A percentile compares a stretch with the other conserved stretches of the same genome.
These are phyloP conservation scores for Amblyjoppa proteus DNA, from an alignment of 2,888 invertebrate genomes.

Conservation along the genomic window DNA sequence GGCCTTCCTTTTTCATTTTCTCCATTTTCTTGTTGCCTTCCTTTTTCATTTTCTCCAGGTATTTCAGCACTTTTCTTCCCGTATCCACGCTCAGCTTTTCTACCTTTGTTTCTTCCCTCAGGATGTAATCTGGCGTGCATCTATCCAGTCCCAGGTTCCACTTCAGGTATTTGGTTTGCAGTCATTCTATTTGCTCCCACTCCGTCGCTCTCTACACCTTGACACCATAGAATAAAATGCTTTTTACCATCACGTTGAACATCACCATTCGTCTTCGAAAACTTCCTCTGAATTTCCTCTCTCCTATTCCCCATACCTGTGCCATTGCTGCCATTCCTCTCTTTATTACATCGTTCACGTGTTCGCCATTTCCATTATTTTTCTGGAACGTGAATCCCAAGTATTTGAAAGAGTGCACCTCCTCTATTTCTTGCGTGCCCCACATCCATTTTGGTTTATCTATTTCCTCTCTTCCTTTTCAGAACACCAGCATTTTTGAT, in stretches of 20 bases:
- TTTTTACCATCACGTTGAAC: constrained; percentile 41
- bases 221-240: constrained; percentile 52
- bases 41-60: constrained; percentile 23
- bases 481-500: constrained; percentile 47
- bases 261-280: constrained; percentile 46
- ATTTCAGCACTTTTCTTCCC: constrained; percentile 48
- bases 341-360: constrained; percentile 39
- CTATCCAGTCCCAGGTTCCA: constrained; percentile 38
- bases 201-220: constrained; percentile 64
- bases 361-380: constrained; percentile 27
- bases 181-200: constrained; percentile 11
- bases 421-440: constrained; percentile 54
- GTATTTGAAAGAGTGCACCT: constrained; percentile 64
- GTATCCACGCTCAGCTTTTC: constrained; percentile 42
- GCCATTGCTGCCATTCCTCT: constrained; percentile 40
- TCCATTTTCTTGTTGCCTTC: neutral
- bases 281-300: constrained; percentile 41
- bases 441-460: constrained; percentile 44
- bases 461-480: neutral
- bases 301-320: constrained; percentile 52
- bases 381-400: constrained; percentile 52
- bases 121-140: constrained; percentile 39
- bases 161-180: constrained; percentile 46
- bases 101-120: constrained; percentile 46
- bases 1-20: neutral